Conservation (phyloP, 2,113 vertebrate species). For the Anarhynchus alexandrinus region DNA sequence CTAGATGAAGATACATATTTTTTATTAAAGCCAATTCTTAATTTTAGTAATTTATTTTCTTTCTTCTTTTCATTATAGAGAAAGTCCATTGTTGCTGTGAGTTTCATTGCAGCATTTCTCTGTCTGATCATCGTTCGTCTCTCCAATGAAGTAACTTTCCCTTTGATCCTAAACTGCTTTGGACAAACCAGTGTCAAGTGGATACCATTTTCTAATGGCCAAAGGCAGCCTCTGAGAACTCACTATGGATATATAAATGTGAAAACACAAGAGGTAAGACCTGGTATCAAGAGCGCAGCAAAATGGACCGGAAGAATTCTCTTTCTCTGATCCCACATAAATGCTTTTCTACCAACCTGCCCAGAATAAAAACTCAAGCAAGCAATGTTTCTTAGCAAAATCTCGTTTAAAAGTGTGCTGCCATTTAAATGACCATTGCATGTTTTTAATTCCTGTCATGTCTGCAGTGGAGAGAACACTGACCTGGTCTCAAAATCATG, state of each 20-base stretch:
- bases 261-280: slow-evolving; percentile 89
- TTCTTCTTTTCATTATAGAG: slow-evolving; percentile 75
- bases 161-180: slow-evolving; percentile 85
- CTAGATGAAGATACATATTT: not conserved
- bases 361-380: not conserved
- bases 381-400: not conserved
- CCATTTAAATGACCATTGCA: not conserved
- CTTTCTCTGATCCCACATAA: not conserved
- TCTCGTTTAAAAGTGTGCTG: not conserved
- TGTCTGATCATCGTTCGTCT: slow-evolving; percentile 87
- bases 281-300: not conserved
- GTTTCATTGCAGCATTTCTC: slow-evolving; percentile 84
- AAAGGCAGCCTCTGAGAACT: slow-evolving; percentile 79
- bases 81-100: slow-evolving; percentile 84
- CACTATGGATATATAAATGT: slow-evolving; percentile 91
- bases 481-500: slow-evolving; percentile 11
- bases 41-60: not conserved
- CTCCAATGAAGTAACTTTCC: slow-evolving; percentile 85
- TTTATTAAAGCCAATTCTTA: not conserved
- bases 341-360: not conserved
- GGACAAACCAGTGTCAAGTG: slow-evolving; percentile 79
- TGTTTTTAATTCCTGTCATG: slow-evolving; percentile 1
- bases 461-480: not conserved
- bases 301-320: not conserved
- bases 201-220: slow-evolving; percentile 81